Percentiles rank a stretch among this genome's conserved stretches.
Evolutionary conservation across 2,113 vertebrate species (phyloP).

Genomic region (Toxostoma redivivum): DNA sequence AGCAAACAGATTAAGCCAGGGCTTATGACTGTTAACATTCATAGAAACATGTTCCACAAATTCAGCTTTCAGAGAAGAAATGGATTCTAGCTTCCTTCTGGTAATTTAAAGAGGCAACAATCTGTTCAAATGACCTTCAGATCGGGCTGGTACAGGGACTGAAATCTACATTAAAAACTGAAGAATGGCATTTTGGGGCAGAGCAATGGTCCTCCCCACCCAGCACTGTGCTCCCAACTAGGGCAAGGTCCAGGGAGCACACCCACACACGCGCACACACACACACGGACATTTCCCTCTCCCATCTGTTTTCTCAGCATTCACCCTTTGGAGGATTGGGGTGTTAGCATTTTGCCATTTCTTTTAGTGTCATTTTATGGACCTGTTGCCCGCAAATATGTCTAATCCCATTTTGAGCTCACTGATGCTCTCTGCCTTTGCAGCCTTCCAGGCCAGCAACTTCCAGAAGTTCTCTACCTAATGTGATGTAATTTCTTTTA

Average conservation of each 20-base stretch:
- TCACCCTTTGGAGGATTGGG: background rate
- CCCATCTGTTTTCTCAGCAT: background rate
- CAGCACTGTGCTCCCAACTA: background rate
- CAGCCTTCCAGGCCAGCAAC: background rate
- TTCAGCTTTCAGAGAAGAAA: background rate
- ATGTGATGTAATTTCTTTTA: background rate
- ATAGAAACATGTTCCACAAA: background rate
- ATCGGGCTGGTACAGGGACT: background rate
- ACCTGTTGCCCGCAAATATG: background rate
- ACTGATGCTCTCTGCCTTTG: background rate
- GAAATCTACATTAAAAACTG: background rate
- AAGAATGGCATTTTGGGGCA: background rate
- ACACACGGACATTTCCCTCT: background rate
- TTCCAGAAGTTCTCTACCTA: background rate
- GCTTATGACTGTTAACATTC: background rate
- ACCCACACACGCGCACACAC: background rate
- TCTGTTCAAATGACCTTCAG: constrained; percentile 16
- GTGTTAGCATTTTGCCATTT: background rate
- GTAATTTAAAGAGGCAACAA: constrained; percentile 3
- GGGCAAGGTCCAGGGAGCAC: background rate
- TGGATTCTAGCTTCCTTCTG: constrained; percentile 10
- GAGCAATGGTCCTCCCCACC: background rate
- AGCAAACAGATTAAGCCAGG: background rate
- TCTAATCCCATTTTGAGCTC: background rate
- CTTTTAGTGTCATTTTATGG: background rate